Conservation (phyloP, 2,113 vertebrate genomes). For the Sceloporus tristichus region DNA sequence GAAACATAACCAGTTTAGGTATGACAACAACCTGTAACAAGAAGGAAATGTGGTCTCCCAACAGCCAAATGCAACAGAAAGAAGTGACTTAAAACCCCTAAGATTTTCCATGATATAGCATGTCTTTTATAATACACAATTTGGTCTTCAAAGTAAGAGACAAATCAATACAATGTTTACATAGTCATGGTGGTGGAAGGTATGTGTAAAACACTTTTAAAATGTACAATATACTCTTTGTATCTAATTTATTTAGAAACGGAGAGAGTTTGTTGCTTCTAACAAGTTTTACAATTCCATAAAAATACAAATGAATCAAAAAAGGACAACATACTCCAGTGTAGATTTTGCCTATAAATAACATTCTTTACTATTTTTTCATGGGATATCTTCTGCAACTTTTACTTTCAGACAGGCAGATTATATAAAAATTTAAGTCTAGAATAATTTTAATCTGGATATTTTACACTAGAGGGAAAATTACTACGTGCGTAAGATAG, state of each 20-base stretch:
- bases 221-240: neutral
- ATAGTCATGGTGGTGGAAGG: neutral
- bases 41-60: slow-evolving; percentile 30
- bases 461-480: neutral
- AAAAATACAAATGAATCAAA: neutral
- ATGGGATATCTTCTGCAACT: neutral
- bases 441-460: neutral
- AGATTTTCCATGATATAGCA: neutral
- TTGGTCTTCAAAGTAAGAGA: neutral
- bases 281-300: neutral
- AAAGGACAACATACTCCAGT: neutral
- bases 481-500: neutral
- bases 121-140: neutral
- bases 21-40: fast-evolving
- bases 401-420: neutral
- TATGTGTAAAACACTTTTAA: neutral
- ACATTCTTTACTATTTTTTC: fast-evolving
- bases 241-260: slow-evolving; percentile 3
- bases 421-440: neutral
- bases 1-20: fast-evolving
- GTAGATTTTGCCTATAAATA: fast-evolving
- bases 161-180: neutral
- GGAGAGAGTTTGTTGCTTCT: neutral
- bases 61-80: neutral
- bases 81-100: fast-evolving